These are phyloP conservation scores for Elymnias hypermnestra DNA, from an alignment of 1,140 invertebrate species.

Conservation along the genomic window DNA sequence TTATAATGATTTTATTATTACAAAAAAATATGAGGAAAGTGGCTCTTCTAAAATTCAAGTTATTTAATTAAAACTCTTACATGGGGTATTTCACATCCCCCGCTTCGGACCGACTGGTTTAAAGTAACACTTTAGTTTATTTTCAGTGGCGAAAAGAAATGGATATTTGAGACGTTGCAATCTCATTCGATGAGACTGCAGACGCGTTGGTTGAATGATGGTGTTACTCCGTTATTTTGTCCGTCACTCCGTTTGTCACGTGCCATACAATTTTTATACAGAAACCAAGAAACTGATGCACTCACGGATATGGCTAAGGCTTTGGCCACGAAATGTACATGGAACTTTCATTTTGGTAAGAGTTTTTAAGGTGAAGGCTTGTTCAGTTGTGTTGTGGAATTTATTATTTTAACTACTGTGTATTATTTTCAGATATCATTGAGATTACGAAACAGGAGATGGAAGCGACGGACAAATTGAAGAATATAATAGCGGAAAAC, in stretches of 20 bases:
- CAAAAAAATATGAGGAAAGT: too few relatives aligned
- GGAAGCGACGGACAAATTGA: conserved; percentile 36
- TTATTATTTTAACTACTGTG: too few relatives aligned
- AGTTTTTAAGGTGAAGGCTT: too few relatives aligned
- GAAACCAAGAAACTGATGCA: conserved; percentile 1
- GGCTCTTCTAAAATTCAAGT: too few relatives aligned
- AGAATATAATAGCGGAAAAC: conserved; percentile 46
- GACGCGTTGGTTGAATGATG: conserved; percentile 24
- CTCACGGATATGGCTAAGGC: conserved; percentile 8
- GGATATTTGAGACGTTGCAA: conserved; percentile 49
- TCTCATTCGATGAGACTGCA: conserved; percentile 20
- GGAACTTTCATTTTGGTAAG: conserved; percentile 29
- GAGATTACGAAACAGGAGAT: conserved; percentile 33
- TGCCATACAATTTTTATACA: conserved; percentile 22
- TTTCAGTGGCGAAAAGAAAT: conserved; percentile 56
- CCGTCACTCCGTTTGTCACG: conserved; percentile 27
- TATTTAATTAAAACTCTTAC: too few relatives aligned
- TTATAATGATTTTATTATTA: too few relatives aligned
- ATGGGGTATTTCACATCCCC: too few relatives aligned
- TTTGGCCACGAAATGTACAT: conserved; percentile 5
- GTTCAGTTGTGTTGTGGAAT: too few relatives aligned
- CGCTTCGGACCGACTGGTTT: too few relatives aligned
- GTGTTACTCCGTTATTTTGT: conserved; percentile 27
- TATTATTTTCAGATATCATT: conserved; percentile 38
- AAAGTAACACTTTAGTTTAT: too few relatives aligned